Percentiles rank a stretch among this genome's conserved stretches.
Evolutionary conservation across 2,797 vertebrate species (phyloP).

Genomic region (Amblyraja radiata): DNA sequence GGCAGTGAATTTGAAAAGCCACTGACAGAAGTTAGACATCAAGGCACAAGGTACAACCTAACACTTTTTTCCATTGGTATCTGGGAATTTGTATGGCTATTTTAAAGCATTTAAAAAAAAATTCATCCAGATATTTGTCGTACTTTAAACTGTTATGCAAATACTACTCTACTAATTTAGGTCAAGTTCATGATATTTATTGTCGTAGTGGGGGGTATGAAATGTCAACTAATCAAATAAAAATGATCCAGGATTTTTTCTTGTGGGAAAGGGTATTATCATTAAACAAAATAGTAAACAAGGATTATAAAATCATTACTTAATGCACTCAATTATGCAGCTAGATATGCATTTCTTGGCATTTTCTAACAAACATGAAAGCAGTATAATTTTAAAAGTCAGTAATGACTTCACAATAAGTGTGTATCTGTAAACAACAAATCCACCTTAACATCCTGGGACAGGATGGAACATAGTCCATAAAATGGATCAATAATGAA

Average conservation of each 20-base stretch:
- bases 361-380: background rate
- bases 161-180: background rate
- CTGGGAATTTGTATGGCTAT: background rate
- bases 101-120: background rate
- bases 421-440: background rate
- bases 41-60: background rate
- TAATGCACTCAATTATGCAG: background rate
- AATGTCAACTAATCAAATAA: background rate
- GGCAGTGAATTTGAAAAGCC: background rate
- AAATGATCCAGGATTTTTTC: background rate
- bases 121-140: background rate
- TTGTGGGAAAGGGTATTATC: background rate
- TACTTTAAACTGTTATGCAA: background rate
- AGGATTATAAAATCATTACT: background rate
- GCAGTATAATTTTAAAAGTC: background rate
- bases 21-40: background rate
- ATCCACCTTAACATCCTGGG: background rate
- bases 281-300: background rate
- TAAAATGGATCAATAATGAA: background rate
- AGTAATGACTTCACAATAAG: background rate
- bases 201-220: background rate
- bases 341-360: background rate
- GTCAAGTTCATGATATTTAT: background rate
- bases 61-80: background rate
- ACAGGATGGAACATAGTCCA: background rate